phyloP scores from a whole-genome alignment of 2,113 vertebrate genomes.

The Butorides virescens region DNA sequence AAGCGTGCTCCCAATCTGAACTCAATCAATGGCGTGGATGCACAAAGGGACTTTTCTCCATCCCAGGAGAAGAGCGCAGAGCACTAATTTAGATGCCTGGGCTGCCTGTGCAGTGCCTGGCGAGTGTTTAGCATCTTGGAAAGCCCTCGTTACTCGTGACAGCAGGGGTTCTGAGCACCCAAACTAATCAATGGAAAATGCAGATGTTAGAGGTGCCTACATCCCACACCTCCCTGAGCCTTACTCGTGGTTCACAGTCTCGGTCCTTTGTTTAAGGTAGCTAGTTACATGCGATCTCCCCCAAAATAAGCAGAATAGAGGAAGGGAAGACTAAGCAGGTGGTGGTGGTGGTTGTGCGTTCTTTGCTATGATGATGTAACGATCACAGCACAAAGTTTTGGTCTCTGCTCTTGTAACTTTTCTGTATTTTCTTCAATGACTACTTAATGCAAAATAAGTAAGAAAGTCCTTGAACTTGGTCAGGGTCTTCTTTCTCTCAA shows the following conservation, averaged over 20 bases:
- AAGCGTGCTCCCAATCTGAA: rapidly evolving
- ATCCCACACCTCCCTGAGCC: background rate
- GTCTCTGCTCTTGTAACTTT: background rate
- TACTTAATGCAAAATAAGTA: background rate
- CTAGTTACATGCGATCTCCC: background rate
- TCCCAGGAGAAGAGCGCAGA: background rate
- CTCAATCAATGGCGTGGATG: rapidly evolving
- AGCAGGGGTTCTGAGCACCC: background rate
- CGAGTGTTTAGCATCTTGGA: background rate
- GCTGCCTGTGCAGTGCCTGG: background rate
- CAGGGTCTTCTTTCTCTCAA: background rate
- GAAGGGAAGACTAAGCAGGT: background rate
- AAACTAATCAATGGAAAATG: background rate
- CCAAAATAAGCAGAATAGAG: background rate
- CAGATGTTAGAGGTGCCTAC: background rate
- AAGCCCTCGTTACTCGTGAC: background rate
- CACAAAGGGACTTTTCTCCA: background rate
- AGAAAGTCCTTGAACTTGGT: background rate
- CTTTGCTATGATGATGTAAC: background rate
- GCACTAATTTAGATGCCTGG: background rate
- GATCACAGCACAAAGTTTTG: background rate
- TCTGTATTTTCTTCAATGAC: background rate
- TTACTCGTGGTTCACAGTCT: rapidly evolving
- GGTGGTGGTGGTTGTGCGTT: background rate
- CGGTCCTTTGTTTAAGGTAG: background rate